Conservation (phyloP, 2,888 invertebrate species). For the Tigriopus californicus region DNA sequence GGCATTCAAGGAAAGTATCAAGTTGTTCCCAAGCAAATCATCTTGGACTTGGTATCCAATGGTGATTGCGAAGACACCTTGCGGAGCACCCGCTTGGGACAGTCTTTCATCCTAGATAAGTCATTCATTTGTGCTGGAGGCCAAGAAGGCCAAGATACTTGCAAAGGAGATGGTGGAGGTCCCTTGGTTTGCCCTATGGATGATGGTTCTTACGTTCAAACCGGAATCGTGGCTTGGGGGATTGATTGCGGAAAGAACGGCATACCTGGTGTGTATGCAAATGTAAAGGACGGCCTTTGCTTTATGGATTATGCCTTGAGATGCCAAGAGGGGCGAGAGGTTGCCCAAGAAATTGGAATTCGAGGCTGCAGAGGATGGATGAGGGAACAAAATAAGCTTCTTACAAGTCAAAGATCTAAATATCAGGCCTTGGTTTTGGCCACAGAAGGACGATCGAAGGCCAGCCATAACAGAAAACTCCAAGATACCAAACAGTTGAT, state of each 20-base stretch:
- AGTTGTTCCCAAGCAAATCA: conserved; percentile 52
- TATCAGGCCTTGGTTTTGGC: no score
- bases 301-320: conserved; percentile 42
- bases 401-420: no score
- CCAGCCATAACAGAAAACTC: no score
- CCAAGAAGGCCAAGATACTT: conserved; percentile 47
- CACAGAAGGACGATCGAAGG: no score
- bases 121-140: conserved; percentile 63
- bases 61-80: conserved; percentile 40
- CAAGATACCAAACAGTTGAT: no score
- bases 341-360: no score
- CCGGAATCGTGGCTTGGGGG: conserved; percentile 75
- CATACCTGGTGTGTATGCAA: conserved; percentile 60
- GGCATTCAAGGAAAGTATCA: conserved; percentile 38
- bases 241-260: conserved; percentile 53
- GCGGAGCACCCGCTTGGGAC: conserved; percentile 45
- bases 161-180: conserved; percentile 32
- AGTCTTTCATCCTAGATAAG: conserved; percentile 41
- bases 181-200: conserved; percentile 35
- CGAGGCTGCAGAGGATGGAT: no score
- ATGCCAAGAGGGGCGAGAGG: not conserved
- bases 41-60: conserved; percentile 42
- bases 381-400: no score
- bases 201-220: conserved; percentile 29
- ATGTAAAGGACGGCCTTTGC: conserved; percentile 42